Evolutionary conservation across 1,140 invertebrate genomes (phyloP).

Genomic region (Hypsibius dujardini): DNA sequence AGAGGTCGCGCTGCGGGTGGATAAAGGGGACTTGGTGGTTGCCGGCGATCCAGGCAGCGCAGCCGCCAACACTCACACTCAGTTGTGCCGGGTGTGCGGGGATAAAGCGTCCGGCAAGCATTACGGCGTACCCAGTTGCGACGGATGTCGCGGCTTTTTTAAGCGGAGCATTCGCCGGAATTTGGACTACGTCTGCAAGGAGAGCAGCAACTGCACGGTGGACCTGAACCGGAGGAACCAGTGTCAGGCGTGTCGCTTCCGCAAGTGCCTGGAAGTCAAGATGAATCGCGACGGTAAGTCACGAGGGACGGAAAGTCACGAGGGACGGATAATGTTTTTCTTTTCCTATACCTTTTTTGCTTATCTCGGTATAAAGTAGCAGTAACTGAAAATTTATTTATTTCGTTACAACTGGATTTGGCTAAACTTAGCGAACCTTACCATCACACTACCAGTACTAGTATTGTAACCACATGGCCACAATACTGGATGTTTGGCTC

Average conservation of each 20-base stretch:
- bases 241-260: constrained; percentile 81
- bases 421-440: not conserved
- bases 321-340: no score
- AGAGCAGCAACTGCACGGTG: constrained; percentile 65
- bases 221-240: constrained; percentile 80
- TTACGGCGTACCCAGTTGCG: constrained; percentile 73
- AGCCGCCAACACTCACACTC: not conserved
- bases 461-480: no score
- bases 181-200: constrained; percentile 79
- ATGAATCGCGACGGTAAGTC: constrained; percentile 82
- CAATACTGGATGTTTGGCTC: no score
- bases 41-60: no score
- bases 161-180: constrained; percentile 72
- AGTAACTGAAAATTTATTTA: not conserved
- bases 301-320: constrained; percentile 17
- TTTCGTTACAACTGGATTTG: not conserved
- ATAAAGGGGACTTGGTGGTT: no score
- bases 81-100: constrained; percentile 56
- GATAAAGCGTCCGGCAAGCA: constrained; percentile 81
- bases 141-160: constrained; percentile 78
- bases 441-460: no score
- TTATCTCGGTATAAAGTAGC: constrained; percentile 18
- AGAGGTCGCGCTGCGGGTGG: no score
- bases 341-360: not conserved
- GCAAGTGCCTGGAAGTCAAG: constrained; percentile 73